Base-by-base conservation (phyloP, 2,797 vertebrate species). In the Fundulus diaphanus region DNA sequence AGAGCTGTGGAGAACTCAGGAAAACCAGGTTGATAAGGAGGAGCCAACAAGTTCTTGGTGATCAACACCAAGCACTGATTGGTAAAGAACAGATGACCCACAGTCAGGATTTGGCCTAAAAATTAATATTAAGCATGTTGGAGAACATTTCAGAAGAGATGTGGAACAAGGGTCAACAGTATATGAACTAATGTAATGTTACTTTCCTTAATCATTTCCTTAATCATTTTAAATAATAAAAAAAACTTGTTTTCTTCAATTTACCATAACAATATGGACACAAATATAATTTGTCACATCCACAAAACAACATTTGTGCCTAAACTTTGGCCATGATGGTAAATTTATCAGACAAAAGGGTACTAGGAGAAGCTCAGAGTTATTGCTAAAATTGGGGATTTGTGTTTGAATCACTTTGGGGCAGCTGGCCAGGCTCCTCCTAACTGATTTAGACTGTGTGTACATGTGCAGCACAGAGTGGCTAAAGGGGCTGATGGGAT, bases 321-420 rank as follows among this genome's bases (percentile, higher is more conserved):
- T 2, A 33, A 59, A 20, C 5, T 31, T 16, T 61, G 33, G 8
- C 33, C 33, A 35, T 22, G 31, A 12, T 1, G 3, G 35, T 68
- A 71, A 20, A 77, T 86, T 88, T 57, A 52, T 68, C 51, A 70
- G 72, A 15, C 65, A 33, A 76, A 65, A 77, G 79, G 85, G 77
- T 65, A 78, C 68, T 77, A 51, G 66, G 72, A 82, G 85, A 63
- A 83, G 73, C 80, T 63, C 52, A 61, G 73, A 52, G 57, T 85
- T 85, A 90, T 79, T 80, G 68, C 79, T 83, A 72, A 80, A 86
- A 90, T 87, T 84, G 77, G 89, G 75, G 89, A 88, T 87, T 83
- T 87, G 87, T 48, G 80, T 82, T 88, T 77, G 20, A 79, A 75
- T 83, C 80, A 81, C 51, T 79, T 72, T 71, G 67, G 79, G 61